Evolutionary conservation across 1,140 invertebrate species (phyloP).

Genomic region (Musca vetustissima): DNA sequence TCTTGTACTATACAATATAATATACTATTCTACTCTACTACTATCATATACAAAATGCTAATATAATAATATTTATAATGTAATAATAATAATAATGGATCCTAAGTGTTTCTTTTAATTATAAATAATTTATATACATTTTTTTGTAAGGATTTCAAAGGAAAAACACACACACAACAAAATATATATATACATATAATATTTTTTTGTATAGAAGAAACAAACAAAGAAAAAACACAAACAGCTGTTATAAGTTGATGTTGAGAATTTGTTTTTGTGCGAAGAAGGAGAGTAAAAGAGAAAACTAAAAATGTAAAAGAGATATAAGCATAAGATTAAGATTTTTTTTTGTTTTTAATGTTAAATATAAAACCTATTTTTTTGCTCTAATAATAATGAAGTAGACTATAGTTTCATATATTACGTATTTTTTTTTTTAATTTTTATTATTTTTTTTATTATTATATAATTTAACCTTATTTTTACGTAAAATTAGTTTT

Average conservation of each 20-base stretch:
- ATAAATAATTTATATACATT: conserved; percentile 5
- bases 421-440: neutral
- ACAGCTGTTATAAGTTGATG: conserved; percentile 24
- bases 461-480: neutral
- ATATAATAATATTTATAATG: neutral
- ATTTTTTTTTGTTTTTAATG: conserved; percentile 8
- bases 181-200: neutral
- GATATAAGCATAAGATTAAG: too few relatives aligned
- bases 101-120: conserved; percentile 8
- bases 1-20: conserved; percentile 12
- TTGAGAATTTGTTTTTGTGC: neutral
- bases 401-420: neutral
- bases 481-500: neutral
- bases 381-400: neutral
- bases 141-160: neutral
- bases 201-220: conserved; percentile 6
- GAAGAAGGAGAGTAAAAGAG: too few relatives aligned
- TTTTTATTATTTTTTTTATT: conserved; percentile 14
- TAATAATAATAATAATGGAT: neutral
- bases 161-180: neutral
- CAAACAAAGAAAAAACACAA: neutral
- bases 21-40: too few relatives aligned
- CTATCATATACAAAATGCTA: neutral
- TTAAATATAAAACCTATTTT: neutral
- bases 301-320: too few relatives aligned